Percentiles rank a stretch among this genome's conserved stretches.
Evolutionary conservation across 2,888 invertebrate species (phyloP).

Genomic region (Morpho deidamia): DNA sequence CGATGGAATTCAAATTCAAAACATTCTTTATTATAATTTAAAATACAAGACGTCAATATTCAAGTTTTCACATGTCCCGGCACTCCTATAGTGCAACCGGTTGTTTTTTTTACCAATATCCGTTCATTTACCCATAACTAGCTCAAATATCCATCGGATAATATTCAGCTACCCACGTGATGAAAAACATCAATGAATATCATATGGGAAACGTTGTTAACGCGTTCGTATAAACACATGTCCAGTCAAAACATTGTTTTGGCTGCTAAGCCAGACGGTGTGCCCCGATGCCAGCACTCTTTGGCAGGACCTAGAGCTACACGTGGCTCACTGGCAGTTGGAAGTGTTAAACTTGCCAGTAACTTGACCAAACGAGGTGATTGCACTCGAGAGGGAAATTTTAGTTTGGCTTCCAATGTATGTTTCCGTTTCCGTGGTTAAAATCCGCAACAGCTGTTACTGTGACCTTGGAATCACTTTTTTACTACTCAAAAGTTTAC

Average conservation of each 20-base stretch:
- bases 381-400: conserved; percentile 3
- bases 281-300: conserved; percentile 39
- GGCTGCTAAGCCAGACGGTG: conserved; percentile 41
- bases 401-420: conserved; percentile 32
- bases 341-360: conserved; percentile 21
- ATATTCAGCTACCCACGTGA: conserved; percentile 2
- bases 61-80: too few relatives aligned
- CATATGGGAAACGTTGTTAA: conserved; percentile 20
- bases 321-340: conserved; percentile 36
- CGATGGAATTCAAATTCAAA: too few relatives aligned
- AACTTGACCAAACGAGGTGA: conserved; percentile 19
- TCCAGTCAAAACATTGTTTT: conserved; percentile 53
- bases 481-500: too few relatives aligned
- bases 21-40: too few relatives aligned
- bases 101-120: too few relatives aligned
- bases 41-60: too few relatives aligned
- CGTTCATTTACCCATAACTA: too few relatives aligned
- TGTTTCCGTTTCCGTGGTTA: too few relatives aligned
- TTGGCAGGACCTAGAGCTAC: conserved; percentile 55
- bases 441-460: too few relatives aligned
- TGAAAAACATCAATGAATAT: conserved; percentile 18
- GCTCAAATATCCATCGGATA: too few relatives aligned
- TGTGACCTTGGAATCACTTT: too few relatives aligned
- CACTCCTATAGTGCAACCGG: too few relatives aligned
- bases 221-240: conserved; percentile 25